phyloP scores from a whole-genome alignment of 2,113 vertebrate species.

The Smithornis capensis region DNA sequence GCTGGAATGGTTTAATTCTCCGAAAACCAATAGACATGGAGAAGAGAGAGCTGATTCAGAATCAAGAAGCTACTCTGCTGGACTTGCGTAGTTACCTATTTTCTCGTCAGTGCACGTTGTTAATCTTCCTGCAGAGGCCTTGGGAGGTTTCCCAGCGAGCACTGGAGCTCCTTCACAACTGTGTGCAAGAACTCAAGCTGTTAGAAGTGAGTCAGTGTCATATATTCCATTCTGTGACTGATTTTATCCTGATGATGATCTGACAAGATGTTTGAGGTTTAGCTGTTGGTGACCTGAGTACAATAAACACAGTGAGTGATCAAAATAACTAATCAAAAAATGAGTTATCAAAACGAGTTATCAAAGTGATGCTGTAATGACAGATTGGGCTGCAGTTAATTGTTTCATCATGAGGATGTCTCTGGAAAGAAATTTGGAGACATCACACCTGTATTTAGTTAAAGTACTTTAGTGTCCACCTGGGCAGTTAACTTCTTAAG shows the following conservation, averaged over 20 bases:
- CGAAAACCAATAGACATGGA: slow-evolving; percentile 98
- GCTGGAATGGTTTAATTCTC: slow-evolving; percentile 92
- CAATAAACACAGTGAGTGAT: too few species aligned
- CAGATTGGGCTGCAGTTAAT: not conserved
- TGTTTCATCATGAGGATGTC: not conserved
- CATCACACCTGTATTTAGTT: not conserved
- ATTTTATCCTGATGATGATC: not conserved
- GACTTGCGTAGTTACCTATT: slow-evolving; percentile 97
- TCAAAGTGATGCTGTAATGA: not conserved
- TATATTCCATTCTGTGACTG: not conserved
- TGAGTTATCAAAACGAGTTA: too few species aligned
- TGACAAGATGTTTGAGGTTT: not conserved
- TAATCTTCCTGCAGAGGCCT: slow-evolving; percentile 94
- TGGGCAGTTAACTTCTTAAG: not conserved
- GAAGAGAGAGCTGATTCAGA: slow-evolving; percentile 92
- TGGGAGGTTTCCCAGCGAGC: slow-evolving; percentile 96
- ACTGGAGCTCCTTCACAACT: slow-evolving; percentile 94
- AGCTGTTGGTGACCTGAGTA: not conserved
- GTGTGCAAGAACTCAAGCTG: slow-evolving; percentile 92
- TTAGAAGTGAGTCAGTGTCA: slow-evolving; percentile 82
- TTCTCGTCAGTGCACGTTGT: slow-evolving; percentile 94
- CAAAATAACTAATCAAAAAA: too few species aligned
- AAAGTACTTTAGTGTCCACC: not conserved
- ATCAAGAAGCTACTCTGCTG: slow-evolving; percentile 87
- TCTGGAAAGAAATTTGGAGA: not conserved